Percentiles rank a stretch among this genome's conserved stretches.
Conservation (phyloP, 2,797 vertebrate genomes). For the Adelosebastes latens region DNA sequence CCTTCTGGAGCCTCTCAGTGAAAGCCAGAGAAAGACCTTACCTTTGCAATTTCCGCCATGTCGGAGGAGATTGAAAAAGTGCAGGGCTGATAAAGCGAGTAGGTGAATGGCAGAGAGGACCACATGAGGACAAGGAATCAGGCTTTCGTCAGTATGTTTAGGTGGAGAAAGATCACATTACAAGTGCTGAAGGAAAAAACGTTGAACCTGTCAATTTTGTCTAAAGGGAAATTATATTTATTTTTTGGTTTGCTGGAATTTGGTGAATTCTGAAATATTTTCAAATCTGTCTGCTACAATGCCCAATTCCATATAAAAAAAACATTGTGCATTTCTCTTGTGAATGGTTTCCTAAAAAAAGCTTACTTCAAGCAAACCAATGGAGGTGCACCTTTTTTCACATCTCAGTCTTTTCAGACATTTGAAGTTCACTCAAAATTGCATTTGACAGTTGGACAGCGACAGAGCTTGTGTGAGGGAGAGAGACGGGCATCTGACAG, state of each 20-base stretch:
- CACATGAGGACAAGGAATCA: background rate
- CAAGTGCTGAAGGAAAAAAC: background rate
- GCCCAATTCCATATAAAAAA: background rate
- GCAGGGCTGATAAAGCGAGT: background rate
- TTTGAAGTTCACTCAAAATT: slow-evolving; percentile 43
- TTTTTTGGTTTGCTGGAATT: background rate
- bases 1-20: background rate
- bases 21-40: background rate
- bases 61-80: background rate
- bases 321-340: background rate
- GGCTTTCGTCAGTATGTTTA: background rate
- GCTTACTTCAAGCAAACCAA: background rate
- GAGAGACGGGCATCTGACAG: slow-evolving; percentile 70
- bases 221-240: background rate
- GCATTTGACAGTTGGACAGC: slow-evolving; percentile 51
- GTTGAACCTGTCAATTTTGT: background rate
- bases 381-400: background rate
- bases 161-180: background rate
- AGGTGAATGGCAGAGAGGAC: background rate
- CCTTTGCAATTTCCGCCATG: background rate
- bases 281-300: background rate
- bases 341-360: background rate
- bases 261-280: background rate
- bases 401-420: slow-evolving; percentile 26
- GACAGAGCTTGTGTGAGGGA: slow-evolving; percentile 26